These are phyloP conservation scores for Heterohyrax brucei DNA, from an alignment of 2,797 vertebrate species.

Conservation along the genomic window DNA sequence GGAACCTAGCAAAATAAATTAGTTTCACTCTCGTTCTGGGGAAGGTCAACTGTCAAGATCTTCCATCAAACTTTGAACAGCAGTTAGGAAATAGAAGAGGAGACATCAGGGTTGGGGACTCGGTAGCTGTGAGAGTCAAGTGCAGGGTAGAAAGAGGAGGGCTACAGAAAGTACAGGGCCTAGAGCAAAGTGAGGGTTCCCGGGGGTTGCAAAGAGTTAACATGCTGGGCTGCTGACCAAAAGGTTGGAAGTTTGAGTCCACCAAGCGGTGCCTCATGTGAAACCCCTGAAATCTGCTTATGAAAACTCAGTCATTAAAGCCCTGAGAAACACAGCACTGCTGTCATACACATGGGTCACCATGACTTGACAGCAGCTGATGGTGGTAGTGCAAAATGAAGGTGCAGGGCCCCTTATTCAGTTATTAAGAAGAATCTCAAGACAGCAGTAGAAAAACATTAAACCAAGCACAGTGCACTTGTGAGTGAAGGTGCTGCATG, in stretches of 20 bases:
- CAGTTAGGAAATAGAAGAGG: neutral
- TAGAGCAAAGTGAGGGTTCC: neutral
- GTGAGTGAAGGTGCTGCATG: neutral
- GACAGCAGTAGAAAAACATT: neutral
- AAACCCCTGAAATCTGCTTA: neutral
- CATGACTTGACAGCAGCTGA: neutral
- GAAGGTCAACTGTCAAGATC: neutral
- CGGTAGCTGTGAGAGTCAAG: rapidly evolving
- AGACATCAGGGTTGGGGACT: neutral
- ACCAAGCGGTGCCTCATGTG: neutral
- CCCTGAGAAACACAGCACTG: neutral
- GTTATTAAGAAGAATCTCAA: constrained; percentile 1
- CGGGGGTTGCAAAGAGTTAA: neutral
- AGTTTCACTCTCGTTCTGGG: neutral
- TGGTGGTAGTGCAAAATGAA: neutral
- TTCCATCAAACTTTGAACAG: neutral
- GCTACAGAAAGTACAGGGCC: neutral
- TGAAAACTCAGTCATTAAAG: neutral
- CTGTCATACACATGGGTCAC: neutral
- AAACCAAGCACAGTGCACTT: neutral
- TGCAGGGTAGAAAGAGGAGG: neutral
- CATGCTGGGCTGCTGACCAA: neutral
- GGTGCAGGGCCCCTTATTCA: too few relatives aligned
- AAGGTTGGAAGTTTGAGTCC: neutral
- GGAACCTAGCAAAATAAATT: neutral